A percentile compares a stretch with the other conserved stretches of the same genome.
phyloP scores from a whole-genome alignment of 1,140 invertebrate genomes.

The Ctenoplectra terminalis region DNA sequence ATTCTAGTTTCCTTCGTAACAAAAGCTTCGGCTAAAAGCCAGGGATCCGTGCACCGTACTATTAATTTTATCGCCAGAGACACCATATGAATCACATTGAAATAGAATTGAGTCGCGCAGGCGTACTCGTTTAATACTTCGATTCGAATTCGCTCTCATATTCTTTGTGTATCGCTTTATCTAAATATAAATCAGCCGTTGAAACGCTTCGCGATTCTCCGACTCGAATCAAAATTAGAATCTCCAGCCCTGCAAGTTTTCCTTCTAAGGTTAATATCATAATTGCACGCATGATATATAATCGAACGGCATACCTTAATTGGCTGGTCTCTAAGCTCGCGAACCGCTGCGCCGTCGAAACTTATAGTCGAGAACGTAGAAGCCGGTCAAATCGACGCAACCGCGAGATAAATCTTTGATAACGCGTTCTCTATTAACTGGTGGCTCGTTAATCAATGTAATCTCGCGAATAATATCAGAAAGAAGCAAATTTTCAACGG shows the following conservation, averaged over 20 bases:
- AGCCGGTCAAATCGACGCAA: neutral
- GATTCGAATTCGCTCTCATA: neutral
- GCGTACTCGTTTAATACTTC: too few species aligned
- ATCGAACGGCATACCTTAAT: neutral
- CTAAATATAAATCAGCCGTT: constrained; percentile 21
- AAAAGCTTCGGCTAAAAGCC: neutral
- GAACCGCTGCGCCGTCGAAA: neutral
- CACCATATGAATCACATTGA: neutral
- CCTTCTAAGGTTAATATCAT: constrained; percentile 1
- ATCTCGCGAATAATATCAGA: neutral
- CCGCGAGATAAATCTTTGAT: neutral
- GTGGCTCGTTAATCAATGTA: neutral
- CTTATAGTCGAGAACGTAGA: neutral
- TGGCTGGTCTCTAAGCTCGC: neutral
- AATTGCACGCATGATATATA: constrained; percentile 1
- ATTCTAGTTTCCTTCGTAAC: neutral
- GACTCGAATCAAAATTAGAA: constrained; percentile 17
- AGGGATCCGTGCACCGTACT: too few species aligned
- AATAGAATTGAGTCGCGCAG: neutral
- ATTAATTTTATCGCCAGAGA: neutral
- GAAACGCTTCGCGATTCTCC: neutral
- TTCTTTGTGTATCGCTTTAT: neutral
- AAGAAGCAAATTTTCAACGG: neutral
- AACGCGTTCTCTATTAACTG: neutral
- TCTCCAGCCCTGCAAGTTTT: neutral